phyloP scores from a whole-genome alignment of 2,113 vertebrate genomes.

The Gymnocephalus cernua region DNA sequence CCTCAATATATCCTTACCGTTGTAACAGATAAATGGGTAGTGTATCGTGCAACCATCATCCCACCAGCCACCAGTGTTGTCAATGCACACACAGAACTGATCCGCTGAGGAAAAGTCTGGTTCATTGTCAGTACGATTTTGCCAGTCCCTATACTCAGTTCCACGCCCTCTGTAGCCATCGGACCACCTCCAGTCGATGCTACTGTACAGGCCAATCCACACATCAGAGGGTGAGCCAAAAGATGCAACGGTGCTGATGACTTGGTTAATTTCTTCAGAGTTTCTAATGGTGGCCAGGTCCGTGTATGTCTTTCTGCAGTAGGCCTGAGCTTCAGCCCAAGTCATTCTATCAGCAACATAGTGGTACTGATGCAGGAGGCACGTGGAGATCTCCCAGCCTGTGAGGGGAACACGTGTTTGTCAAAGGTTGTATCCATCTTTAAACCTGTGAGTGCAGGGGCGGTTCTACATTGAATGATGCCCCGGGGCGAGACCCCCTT shows the following conservation, averaged over 20 bases:
- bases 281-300: slow-evolving; percentile 21
- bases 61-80: background rate
- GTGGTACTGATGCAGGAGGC: slow-evolving; percentile 21
- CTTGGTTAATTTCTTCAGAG: background rate
- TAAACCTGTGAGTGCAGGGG: background rate
- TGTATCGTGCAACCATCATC: fast-evolving
- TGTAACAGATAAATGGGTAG: slow-evolving; percentile 1
- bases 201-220: slow-evolving; percentile 31
- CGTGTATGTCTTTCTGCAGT: slow-evolving; percentile 26
- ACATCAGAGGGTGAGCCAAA: background rate
- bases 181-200: slow-evolving; percentile 9
- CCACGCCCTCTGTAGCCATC: background rate
- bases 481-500: too few relatives aligned
- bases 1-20: background rate
- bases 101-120: background rate
- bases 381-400: background rate
- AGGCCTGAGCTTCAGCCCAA: slow-evolving; percentile 23
- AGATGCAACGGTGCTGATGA: background rate
- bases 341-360: background rate
- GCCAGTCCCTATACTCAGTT: background rate
- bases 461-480: too few relatives aligned
- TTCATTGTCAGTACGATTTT: fast-evolving
- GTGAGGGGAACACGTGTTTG: background rate
- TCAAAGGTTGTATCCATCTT: background rate
- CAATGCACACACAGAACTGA: background rate